phyloP scores from a whole-genome alignment of 2,888 invertebrate species.

The Antheraea assamensis region DNA sequence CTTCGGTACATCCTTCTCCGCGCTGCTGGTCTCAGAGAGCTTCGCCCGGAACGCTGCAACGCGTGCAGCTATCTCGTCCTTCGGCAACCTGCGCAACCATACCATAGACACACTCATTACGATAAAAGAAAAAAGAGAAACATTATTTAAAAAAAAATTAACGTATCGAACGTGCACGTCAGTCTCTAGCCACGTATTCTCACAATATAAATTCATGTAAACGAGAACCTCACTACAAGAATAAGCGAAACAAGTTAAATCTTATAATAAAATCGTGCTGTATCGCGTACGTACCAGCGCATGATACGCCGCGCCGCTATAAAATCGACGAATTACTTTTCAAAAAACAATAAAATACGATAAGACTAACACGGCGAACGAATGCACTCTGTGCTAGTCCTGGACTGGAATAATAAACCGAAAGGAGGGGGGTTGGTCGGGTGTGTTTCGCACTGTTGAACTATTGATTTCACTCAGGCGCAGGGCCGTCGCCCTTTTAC shows the following conservation, averaged over 20 bases:
- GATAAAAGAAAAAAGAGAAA: slow-evolving; percentile 26
- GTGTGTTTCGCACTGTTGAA: slow-evolving; percentile 49
- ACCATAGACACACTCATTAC: slow-evolving; percentile 75
- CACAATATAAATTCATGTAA: slow-evolving; percentile 30
- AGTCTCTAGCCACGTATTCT: slow-evolving; percentile 30
- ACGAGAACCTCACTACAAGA: slow-evolving; percentile 42
- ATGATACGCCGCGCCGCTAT: slow-evolving; percentile 62
- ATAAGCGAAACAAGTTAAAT: slow-evolving; percentile 56
- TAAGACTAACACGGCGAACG: slow-evolving; percentile 58
- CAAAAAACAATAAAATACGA: slow-evolving; percentile 74
- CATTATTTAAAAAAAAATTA: neutral
- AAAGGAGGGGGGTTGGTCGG: slow-evolving; percentile 40
- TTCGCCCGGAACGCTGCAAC: slow-evolving; percentile 94
- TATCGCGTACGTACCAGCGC: slow-evolving; percentile 69
- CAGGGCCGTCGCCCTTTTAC: slow-evolving; percentile 58
- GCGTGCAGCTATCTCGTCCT: slow-evolving; percentile 92
- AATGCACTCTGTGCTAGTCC: slow-evolving; percentile 20
- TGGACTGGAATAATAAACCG: slow-evolving; percentile 29
- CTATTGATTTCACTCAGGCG: slow-evolving; percentile 76
- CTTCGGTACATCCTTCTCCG: slow-evolving; percentile 82
- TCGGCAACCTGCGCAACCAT: slow-evolving; percentile 87
- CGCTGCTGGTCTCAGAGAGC: slow-evolving; percentile 86
- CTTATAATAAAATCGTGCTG: slow-evolving; percentile 53
- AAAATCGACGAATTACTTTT: slow-evolving; percentile 71
- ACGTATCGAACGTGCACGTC: neutral